phyloP scores from a whole-genome alignment of 2,113 vertebrate genomes.

The Eurypyga helias region DNA sequence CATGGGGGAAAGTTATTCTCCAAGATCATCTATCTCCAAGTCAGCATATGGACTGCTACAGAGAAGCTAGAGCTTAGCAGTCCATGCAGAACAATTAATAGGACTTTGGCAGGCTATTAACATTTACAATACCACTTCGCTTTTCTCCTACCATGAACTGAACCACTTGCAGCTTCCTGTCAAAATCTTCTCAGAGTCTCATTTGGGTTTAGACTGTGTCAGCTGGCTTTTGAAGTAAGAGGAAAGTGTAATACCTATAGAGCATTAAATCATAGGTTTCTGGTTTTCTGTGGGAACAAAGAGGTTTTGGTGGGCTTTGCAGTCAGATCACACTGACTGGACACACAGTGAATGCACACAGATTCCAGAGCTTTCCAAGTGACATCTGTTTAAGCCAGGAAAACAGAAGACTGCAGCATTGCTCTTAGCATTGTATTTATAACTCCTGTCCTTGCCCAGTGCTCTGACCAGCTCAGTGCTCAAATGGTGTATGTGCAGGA shows the following conservation, averaged over 20 bases:
- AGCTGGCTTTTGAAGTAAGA: background rate
- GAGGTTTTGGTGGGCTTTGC: background rate
- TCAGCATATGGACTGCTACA: background rate
- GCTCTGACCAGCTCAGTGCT: background rate
- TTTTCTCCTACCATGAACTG: background rate
- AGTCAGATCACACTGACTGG: background rate
- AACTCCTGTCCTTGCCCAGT: background rate
- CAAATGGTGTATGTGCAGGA: background rate
- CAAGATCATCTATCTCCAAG: background rate
- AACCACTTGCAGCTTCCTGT: background rate
- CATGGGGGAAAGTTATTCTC: accelerated
- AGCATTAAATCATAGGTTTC: background rate
- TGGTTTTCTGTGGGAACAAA: background rate
- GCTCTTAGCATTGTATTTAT: background rate
- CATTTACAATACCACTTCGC: background rate
- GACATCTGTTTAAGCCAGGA: background rate
- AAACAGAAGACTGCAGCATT: background rate
- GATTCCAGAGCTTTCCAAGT: background rate
- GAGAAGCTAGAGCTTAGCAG: background rate
- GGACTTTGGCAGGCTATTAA: background rate
- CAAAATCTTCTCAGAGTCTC: background rate
- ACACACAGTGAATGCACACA: background rate
- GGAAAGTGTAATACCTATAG: background rate
- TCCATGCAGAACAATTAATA: background rate
- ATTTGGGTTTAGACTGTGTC: background rate